Conservation (phyloP, 2,113 vertebrate species). For the Phyllostomus discolor region DNA sequence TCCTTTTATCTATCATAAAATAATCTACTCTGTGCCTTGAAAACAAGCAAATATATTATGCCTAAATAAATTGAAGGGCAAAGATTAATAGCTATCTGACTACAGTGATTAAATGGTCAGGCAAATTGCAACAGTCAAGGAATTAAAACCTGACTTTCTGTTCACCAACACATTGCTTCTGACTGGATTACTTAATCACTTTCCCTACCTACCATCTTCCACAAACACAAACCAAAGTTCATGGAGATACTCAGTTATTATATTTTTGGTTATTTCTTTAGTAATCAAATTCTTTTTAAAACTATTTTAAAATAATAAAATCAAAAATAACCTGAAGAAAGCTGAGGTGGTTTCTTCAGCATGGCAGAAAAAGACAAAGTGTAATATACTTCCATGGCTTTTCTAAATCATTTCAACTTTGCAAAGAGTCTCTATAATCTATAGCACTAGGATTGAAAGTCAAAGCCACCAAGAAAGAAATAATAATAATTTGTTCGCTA, state of each 20-base stretch:
- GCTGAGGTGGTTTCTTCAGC: background rate
- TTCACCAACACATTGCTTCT: background rate
- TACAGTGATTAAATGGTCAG: background rate
- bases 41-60: background rate
- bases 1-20: background rate
- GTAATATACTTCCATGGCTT: background rate
- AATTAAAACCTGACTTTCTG: background rate
- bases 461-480: background rate
- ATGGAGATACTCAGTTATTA: background rate
- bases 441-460: background rate
- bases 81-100: background rate
- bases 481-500: background rate
- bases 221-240: background rate
- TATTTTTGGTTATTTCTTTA: background rate
- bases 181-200: background rate
- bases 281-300: background rate
- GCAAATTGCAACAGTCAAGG: background rate
- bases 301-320: background rate
- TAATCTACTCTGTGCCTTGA: background rate
- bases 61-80: background rate
- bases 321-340: background rate
- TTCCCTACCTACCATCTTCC: background rate
- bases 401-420: background rate
- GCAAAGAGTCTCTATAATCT: background rate
- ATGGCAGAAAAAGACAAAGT: background rate